Evolutionary conservation across 2,888 invertebrate genomes (phyloP), one percentile per base, ranked within the genome.

Genomic region (Bimastos eiseni): DNA sequence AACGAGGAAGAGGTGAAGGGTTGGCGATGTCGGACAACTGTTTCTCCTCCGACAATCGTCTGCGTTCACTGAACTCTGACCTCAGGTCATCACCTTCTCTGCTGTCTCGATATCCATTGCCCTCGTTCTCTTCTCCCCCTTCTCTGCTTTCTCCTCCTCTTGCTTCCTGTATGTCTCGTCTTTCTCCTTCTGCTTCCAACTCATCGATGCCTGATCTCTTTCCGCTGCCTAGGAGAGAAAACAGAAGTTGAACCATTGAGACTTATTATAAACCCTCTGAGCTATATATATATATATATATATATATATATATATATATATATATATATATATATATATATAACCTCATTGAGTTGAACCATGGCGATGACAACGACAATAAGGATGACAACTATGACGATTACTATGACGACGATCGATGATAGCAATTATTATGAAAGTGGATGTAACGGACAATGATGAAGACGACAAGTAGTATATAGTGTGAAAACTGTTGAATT

Each of bases 51-150:
- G 41, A 41, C 41, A 15, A 15, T 41, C 15, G 41, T 15, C 41
- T 41, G 15, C 1, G 86, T 19, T 86, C 36, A 34, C 24, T 34
- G 24, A 24, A 86, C 86, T 86, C 86, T 86, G 86, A 86, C 36
- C 34, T 34, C 21, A 86, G 86, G 86, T 86, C 36, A 37, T 86
- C 86, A 37, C 24, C 86, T 34, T 70, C 70, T 86, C 86, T 86
- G 86, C 17, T 5, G 36, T 36, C 70, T n/a, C n/a, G 30, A n/a
- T 17, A 86, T 86, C 34, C 86, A 37, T 24, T 36, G 19, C 24
- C 24, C 0, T 36, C 86, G 8, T 17, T 37, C 86, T 21, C 34
- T 86, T 19, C 86, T 36, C 8, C n/a, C n/a, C n/a, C 86, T 36
- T 30, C 37, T 86, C 24, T 24, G 34, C 37, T 86, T 3, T 24